Evolutionary conservation across 2,888 invertebrate genomes (phyloP), one percentile per base, ranked within the genome.

Genomic region (Tinea trinotella): DNA sequence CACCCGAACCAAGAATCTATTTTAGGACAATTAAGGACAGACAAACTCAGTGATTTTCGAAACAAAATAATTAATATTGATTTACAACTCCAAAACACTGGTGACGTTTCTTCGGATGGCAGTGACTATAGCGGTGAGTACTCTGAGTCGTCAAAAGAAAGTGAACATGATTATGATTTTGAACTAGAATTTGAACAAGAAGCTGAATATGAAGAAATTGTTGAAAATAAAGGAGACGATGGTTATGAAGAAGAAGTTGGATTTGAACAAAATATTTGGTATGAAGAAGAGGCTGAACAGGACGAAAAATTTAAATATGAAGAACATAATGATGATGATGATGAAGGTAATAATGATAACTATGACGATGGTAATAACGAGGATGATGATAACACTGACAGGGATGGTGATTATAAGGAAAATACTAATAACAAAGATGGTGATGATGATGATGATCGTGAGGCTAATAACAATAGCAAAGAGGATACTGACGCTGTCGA

Each of bases 401-500:
- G 57, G 9, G 50, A 9, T 3, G 53, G 50, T 55, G 55, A 54
- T 3, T 13, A 56, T 30, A 54, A 52, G 18, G 55, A 15, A 15
- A 56, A 59, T 19, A 56, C 55, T 7, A 58, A 64, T 56, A 56
- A 61, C 40, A 59, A 64, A 49, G 60, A 57, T 3, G 56, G 60
- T 5, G 57, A 57, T 53, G 61, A 60, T 55, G 49, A 30, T n/a
- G 9, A 24, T 9, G 24, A 24, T 7, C 5, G 9, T 24, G 24
- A 24, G 24, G 24, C 5, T 24, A 24, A 24, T 7, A 9, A 24
- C 5, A 9, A 24, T 24, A 24, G 9, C 24, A 24, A 24, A 24
- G 24, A 24, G 24, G 24, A 24, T 7, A 24, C 24, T 5, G 9
- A 24, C 6, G 35, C 4, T n/a, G 35, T 7, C 4, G 6, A 35